phyloP scores from a whole-genome alignment of 2,113 vertebrate genomes.

The Motacilla tschutschensis region DNA sequence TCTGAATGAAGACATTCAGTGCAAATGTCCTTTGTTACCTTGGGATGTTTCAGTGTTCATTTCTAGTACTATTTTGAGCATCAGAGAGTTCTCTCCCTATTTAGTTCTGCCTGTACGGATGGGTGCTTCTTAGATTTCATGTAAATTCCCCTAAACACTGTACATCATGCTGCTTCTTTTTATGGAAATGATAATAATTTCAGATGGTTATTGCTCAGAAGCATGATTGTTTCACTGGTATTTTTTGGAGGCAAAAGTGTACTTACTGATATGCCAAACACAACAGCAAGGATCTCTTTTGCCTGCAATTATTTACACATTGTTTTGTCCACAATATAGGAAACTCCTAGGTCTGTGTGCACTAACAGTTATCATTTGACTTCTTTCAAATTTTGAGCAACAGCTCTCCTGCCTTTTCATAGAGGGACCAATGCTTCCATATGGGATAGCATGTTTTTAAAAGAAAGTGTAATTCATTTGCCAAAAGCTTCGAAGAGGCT shows the following conservation, averaged over 20 bases:
- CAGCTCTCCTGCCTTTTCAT: neutral
- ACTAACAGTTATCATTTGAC: neutral
- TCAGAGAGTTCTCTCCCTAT: neutral
- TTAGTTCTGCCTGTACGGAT: neutral
- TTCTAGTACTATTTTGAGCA: neutral
- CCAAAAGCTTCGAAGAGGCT: neutral
- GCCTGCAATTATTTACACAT: slow-evolving; percentile 15
- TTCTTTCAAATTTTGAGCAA: neutral
- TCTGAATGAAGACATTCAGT: neutral
- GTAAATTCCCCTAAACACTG: neutral
- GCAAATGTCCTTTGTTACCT: neutral
- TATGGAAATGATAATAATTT: neutral
- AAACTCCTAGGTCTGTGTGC: neutral
- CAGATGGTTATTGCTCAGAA: neutral
- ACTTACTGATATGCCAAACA: neutral
- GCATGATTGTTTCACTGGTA: neutral
- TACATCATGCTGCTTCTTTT: neutral
- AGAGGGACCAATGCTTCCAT: neutral
- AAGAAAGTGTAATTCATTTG: neutral
- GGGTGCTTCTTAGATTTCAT: neutral
- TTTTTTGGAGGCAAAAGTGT: neutral
- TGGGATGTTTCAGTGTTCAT: neutral
- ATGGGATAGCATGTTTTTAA: neutral
- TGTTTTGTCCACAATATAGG: neutral
- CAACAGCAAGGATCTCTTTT: neutral